Base-by-base conservation (phyloP, 2,888 invertebrate species). In the Sesia bembeciformis region DNA sequence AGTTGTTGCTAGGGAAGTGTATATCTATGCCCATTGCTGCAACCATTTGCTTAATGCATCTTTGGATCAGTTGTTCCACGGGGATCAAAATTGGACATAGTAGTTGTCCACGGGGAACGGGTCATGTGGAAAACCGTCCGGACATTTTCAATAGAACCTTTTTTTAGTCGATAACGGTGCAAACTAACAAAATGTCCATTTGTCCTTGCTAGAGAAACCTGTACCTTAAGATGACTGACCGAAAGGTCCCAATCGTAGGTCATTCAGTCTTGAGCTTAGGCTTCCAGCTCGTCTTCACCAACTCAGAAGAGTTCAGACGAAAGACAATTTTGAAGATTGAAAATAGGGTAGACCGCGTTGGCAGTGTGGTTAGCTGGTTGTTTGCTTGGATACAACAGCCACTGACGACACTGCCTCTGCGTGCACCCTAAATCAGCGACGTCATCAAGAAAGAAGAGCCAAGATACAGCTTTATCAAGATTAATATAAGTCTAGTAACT, bases 361-460 rank as follows among this genome's bases (percentile, higher is more conserved):
- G 98, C 98, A 98, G 98, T 98, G 98, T 98, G 97, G 97, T 98
- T 98, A 98, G 98, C 98, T 98, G 98, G 98, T 98, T 98, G 98
- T 98, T 95, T 93, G 80, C 78, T 63, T 62, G 53, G 76, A 68
- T 87, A 65, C 68, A 93, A 97, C 97, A 96, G 94, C 97, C 97
- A 95, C 96, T 97, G 95, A 93, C 95, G 93, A 91, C 96, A 96
- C 96, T 96, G 94, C 97, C 94, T 90, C 93, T 93, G 93, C 93
- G 95, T 93, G 84, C 91, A 74, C 81, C 88, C 86, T 72, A 64
- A 59, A 60, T 62, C 89, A 73, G 67, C 84, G 40, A 23, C 55
- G 49, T 52, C 52, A 43, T n/a, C n/a, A 46, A 46, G 46, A 46
- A 46, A n/a, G 46, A 46, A 46, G n/a, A n/a, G 23, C 4, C 46